Percentiles rank a stretch among this genome's conserved stretches.
Conservation (phyloP, 1,140 invertebrate genomes). For the Drosophila obscura region DNA sequence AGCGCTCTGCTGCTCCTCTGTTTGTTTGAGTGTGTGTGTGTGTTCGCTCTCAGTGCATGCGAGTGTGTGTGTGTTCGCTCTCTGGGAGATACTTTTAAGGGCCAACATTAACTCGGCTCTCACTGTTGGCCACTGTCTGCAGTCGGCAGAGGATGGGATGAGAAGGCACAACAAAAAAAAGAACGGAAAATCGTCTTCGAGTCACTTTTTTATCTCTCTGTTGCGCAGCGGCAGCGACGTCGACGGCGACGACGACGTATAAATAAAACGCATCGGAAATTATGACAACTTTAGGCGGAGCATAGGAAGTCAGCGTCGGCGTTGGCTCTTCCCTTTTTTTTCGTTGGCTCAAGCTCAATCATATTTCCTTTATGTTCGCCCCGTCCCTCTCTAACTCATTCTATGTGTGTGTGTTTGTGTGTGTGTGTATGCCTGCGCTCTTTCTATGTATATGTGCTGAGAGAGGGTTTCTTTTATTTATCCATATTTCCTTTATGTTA, state of each 20-base stretch:
- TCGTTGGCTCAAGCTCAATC: constrained; percentile 67
- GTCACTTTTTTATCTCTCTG: constrained; percentile 47
- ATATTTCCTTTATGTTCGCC: constrained; percentile 58
- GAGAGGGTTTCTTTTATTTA: constrained; percentile 61
- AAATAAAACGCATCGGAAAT: constrained; percentile 80
- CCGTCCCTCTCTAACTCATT: constrained; percentile 4
- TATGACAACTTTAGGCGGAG: constrained; percentile 84
- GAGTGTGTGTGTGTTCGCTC: constrained; percentile 14
- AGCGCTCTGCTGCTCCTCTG: too few relatives aligned
- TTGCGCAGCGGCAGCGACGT: constrained; percentile 41
- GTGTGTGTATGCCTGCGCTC: constrained; percentile 5
- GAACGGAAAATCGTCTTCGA: constrained; percentile 8
- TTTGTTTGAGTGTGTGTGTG: too few relatives aligned
- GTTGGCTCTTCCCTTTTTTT: constrained; percentile 41
- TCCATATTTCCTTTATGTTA: constrained; percentile 64
- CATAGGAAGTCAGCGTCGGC: constrained; percentile 42
- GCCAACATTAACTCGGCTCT: constrained; percentile 4
- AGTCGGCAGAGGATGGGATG: constrained; percentile 10
- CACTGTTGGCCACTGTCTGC: neutral
- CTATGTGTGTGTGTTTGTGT: constrained; percentile 9
- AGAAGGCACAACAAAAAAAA: neutral
- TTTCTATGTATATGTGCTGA: neutral
- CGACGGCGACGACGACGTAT: constrained; percentile 59
- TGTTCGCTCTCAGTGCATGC: constrained; percentile 5
- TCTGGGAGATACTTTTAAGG: constrained; percentile 2